Base-by-base conservation (phyloP, 2,888 invertebrate genomes). In the Drosophila affinis region DNA sequence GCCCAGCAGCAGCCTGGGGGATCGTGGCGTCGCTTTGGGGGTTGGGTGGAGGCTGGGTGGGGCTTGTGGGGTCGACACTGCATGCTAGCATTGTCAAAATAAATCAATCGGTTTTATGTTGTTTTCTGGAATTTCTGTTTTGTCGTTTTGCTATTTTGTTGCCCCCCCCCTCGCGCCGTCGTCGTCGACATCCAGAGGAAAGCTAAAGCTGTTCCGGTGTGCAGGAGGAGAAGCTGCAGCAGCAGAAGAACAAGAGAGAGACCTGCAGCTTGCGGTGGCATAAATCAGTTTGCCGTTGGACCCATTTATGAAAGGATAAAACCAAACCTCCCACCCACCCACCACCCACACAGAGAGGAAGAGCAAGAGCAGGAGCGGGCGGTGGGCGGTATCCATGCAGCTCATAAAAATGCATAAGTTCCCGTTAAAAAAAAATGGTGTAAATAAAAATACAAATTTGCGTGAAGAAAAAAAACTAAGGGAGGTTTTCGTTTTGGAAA, bases 31-130 rank as follows among this genome's bases (percentile, higher is more conserved):
- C 52, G 21, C 39, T 48, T 17, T 49, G 29, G 32, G 27, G 32
- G 6, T 14, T 24, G 9, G 46, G 14, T 54, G 53, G 27, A 27
- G 18, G 24, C 24, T 14, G 39, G 14, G 39, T 14, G 6, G 39
- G 39, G 18, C 9, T 53, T 21, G 21, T 47, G 46, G 47, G 39
- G 54, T 46, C 65, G 62, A 58, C 78, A 61, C 76, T 83, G 87
- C 79, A 77, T 79, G 83, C 74, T 83, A 79, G 88, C 81, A 90
- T 87, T 90, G 91, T 90, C 89, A 91, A 90, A 90, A 90, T 90
- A 90, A 90, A 91, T 90, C 91, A 90, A 90, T 91, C 90, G 91
- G 90, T 83, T 90, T 91, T 91, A 90, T 91, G 90, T 87, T 89
- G 87, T 76, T 86, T 67, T 82, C 87, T 84, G 89, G 88, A 87